Evolutionary conservation across 1,140 invertebrate species (phyloP).

Genomic region (Sycobia sp.): DNA sequence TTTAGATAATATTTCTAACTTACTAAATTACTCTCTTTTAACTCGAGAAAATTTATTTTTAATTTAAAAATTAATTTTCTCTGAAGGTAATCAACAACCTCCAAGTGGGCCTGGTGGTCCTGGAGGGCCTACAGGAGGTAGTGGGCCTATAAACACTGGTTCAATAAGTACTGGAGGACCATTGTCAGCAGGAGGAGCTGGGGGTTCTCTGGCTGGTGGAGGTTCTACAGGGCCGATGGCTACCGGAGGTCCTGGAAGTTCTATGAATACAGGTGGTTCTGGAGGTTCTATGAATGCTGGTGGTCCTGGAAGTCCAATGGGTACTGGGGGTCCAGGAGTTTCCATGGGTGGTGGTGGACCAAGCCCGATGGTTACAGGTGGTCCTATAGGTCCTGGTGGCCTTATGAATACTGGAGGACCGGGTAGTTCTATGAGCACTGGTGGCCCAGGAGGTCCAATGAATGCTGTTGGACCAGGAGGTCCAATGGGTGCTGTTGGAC

Average conservation of each 20-base stretch:
- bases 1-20: no score
- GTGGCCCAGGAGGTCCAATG: constrained; percentile 23
- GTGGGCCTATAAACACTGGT: not conserved
- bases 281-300: constrained; percentile 32
- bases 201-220: constrained; percentile 41
- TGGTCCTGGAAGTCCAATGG: constrained; percentile 25
- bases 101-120: constrained; percentile 13
- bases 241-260: constrained; percentile 23
- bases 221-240: constrained; percentile 31
- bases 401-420: constrained; percentile 36
- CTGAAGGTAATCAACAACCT: constrained; percentile 24
- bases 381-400: constrained; percentile 44
- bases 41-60: no score
- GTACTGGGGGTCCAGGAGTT: constrained; percentile 2
- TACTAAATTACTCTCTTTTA: no score
- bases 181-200: constrained; percentile 13
- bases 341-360: no score
- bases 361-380: constrained; percentile 41
- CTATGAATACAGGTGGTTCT: constrained; percentile 27
- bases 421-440: constrained; percentile 23
- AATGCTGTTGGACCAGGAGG: constrained; percentile 27
- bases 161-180: constrained; percentile 36
- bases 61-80: not conserved
- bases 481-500: constrained; percentile 13
- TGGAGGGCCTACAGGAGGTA: constrained; percentile 3